These are phyloP conservation scores for Crambe crambe DNA, from an alignment of 37 sponge, comb jelly and placozoan species.

Conservation along the genomic window DNA sequence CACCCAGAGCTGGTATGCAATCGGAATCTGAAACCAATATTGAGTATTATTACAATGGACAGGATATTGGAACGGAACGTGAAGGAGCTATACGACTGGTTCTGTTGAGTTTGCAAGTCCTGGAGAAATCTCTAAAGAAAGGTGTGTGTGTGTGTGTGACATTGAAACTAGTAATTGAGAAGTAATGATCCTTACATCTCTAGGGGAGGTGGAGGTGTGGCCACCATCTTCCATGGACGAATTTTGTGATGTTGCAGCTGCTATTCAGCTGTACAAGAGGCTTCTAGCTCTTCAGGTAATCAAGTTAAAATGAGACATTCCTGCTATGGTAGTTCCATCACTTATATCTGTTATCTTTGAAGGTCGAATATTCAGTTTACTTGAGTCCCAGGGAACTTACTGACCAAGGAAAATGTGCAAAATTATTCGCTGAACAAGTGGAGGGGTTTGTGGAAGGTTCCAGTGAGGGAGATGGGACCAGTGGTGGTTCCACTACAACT, in stretches of 20 bases:
- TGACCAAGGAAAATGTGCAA: background rate
- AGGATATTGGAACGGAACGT: slow-evolving; percentile 16
- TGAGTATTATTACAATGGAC: background rate
- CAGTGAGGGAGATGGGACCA: background rate
- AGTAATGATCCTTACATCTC: background rate
- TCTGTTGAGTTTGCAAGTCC: slow-evolving; percentile 14
- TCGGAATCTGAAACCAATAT: background rate
- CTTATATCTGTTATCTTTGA: no score
- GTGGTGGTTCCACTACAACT: background rate
- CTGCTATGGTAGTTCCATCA: no score
- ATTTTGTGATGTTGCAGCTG: background rate
- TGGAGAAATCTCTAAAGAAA: slow-evolving; percentile 6
- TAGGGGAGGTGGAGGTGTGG: background rate
- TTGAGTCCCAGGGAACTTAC: slow-evolving; percentile 5
- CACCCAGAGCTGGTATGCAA: slow-evolving; percentile 21
- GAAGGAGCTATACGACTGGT: background rate
- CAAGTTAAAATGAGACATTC: background rate
- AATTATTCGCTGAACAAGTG: slow-evolving; percentile 18
- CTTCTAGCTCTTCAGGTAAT: slow-evolving; percentile 22
- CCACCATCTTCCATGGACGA: slow-evolving; percentile 4
- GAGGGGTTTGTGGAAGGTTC: background rate
- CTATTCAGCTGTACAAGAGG: slow-evolving; percentile 9
- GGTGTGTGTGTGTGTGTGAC: background rate
- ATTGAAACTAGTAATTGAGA: background rate
- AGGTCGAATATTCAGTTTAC: slow-evolving; percentile 11